A percentile compares a stretch with the other conserved stretches of the same genome.
These are phyloP conservation scores for Trilocha varians DNA, from an alignment of 2,888 invertebrate species.

Conservation along the genomic window DNA sequence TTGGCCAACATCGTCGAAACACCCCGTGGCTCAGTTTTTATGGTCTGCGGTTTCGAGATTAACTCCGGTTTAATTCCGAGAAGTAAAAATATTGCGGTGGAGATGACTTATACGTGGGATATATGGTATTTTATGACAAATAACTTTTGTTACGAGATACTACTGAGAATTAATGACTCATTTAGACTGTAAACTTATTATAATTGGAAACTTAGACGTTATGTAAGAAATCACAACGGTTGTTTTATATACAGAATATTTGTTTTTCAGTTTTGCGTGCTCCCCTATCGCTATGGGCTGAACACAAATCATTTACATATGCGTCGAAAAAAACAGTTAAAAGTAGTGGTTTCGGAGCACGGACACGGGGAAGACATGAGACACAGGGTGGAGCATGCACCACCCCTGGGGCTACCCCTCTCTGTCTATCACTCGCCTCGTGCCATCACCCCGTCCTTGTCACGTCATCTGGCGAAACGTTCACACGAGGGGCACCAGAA, in stretches of 20 bases:
- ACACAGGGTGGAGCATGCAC: conserved; percentile 63
- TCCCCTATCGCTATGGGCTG: conserved; percentile 1
- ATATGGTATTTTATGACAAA: conserved; percentile 4
- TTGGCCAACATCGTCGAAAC: conserved; percentile 49
- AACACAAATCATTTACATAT: conserved; percentile 16
- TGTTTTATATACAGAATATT: no score
- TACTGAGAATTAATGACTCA: conserved; percentile 13
- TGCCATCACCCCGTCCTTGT: conserved; percentile 26
- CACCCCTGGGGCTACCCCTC: conserved; percentile 48
- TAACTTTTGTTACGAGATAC: conserved; percentile 4
- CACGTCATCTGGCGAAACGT: conserved; percentile 61
- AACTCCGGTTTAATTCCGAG: conserved; percentile 55
- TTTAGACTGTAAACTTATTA: background rate
- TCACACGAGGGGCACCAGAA: conserved; percentile 60
- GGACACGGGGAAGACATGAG: conserved; percentile 59
- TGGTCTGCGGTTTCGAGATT: conserved; percentile 53
- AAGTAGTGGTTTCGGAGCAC: conserved; percentile 54
- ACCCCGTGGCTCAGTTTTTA: conserved; percentile 48
- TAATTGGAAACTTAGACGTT: background rate
- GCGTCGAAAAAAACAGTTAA: conserved; percentile 24
- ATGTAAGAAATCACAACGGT: no score
- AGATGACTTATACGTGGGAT: conserved; percentile 34
- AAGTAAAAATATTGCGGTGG: conserved; percentile 48
- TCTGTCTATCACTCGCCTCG: conserved; percentile 28
- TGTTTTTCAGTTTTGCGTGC: background rate